Conservation (phyloP, 35 echinoderm and acorn worm genomes). For the Diadema setosum region DNA sequence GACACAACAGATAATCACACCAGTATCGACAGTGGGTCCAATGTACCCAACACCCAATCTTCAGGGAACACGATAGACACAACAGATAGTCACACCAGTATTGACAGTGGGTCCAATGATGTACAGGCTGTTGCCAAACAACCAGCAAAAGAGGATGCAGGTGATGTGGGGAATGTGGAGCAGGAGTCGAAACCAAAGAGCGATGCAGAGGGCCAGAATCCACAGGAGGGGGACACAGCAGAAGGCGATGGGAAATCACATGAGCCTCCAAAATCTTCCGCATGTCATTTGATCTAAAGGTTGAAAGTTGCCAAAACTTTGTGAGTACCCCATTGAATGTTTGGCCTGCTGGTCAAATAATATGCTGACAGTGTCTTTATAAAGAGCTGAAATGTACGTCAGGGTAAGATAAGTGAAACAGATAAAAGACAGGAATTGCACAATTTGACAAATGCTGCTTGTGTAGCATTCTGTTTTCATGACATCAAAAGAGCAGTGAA, state of each 20-base stretch:
- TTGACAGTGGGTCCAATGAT: background rate
- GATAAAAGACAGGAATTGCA: too few species aligned
- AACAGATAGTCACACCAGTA: background rate
- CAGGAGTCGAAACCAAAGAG: background rate
- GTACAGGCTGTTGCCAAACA: background rate
- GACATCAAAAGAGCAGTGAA: too few species aligned
- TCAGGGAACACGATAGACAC: background rate
- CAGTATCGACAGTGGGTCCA: background rate
- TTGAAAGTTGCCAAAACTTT: too few species aligned
- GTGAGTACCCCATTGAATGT: too few species aligned
- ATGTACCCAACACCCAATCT: background rate
- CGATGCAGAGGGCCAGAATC: background rate
- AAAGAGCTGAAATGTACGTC: too few species aligned
- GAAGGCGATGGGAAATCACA: background rate
- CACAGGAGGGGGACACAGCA: background rate
- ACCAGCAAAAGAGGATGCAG: background rate
- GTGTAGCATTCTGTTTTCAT: too few species aligned
- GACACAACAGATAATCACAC: background rate
- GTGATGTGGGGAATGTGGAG: background rate
- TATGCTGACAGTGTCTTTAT: too few species aligned
- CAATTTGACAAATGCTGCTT: too few species aligned
- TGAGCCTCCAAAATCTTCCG: too few species aligned
- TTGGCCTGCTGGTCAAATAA: too few species aligned
- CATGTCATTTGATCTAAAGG: too few species aligned
- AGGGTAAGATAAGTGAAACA: too few species aligned